These are phyloP conservation scores for Onychomys arenicola DNA, from an alignment of 2,797 vertebrate genomes.

Conservation along the genomic window DNA sequence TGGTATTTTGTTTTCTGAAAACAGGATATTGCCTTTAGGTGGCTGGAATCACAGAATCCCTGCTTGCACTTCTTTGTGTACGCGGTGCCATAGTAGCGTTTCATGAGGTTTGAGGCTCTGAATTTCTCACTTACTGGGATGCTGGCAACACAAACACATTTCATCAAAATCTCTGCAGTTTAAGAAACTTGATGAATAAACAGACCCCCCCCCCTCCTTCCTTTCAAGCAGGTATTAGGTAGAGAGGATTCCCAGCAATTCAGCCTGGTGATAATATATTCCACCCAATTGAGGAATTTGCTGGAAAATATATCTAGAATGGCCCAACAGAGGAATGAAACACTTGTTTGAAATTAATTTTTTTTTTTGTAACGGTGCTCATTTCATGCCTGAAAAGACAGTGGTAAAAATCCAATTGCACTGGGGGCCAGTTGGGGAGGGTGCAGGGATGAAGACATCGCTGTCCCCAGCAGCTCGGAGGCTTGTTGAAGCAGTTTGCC, in stretches of 20 bases:
- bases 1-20: slow-evolving; percentile 70
- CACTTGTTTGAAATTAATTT: slow-evolving; percentile 82
- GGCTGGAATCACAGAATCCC: slow-evolving; percentile 19
- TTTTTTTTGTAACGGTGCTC: slow-evolving; percentile 82
- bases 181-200: slow-evolving; percentile 72
- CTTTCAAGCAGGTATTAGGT: slow-evolving; percentile 48
- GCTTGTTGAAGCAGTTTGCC: slow-evolving; percentile 91
- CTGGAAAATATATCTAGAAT: slow-evolving; percentile 68
- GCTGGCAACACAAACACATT: slow-evolving; percentile 37
- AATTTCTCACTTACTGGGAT: slow-evolving; percentile 62
- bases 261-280: slow-evolving; percentile 52
- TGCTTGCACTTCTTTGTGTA: slow-evolving; percentile 57
- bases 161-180: slow-evolving; percentile 54
- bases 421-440: slow-evolving; percentile 79
- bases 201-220: slow-evolving; percentile 35
- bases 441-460: slow-evolving; percentile 93
- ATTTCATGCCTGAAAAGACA: slow-evolving; percentile 86
- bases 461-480: slow-evolving; percentile 91
- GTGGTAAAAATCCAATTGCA: slow-evolving; percentile 85
- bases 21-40: slow-evolving; percentile 62
- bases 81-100: neutral
- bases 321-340: slow-evolving; percentile 79
- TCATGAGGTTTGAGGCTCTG: slow-evolving; percentile 22
- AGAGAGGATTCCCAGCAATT: slow-evolving; percentile 69
- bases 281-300: slow-evolving; percentile 57